Base-by-base conservation (phyloP, 2,797 vertebrate genomes). In the Hyperoplus immaculatus region DNA sequence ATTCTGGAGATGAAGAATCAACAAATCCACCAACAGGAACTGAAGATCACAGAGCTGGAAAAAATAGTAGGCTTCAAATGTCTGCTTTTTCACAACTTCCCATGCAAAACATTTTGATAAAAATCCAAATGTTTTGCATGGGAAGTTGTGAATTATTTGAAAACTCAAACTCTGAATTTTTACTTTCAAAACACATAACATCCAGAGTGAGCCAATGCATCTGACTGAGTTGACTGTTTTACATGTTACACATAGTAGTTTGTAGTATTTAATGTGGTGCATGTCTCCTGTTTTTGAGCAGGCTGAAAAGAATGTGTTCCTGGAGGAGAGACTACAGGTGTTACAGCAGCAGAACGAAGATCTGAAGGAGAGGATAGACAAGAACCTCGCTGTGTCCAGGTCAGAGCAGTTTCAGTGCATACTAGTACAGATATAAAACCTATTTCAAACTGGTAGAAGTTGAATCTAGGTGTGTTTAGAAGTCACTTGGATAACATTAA, bases 291-390 rank as follows among this genome's bases (percentile, higher is more conserved):
- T 89, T 72, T 91, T 92, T 89, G 93, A 93, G 89, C 94, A 98
- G 97, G 96, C 95, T 72, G 97, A 99, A 93, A 98, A 97, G 92
- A 99, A 99, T 38, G 95, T 97, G 62, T 92, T 97, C 79, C 90
- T 99, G 92, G 97, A 99, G 89, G 98, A 99, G 87, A 96, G 95
- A 82, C 94, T 98, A 56, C 97, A 98, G 41, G 94, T 99, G 64
- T 94, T 99, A 54, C 97, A 98, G 92, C 98, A 99, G 92, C 97
- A 99, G 92, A 99, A 99, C 0, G 98, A 99, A 91, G 98, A 99
- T 82, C 95, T 99, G 80, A 96, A 92, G 90, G 97, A 96, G 57
- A 95, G 97, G 82, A 98, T 99, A 65, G 96, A 99, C 89, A 96
- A 97, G 86, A 99, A 99, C 81, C 93, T 97, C 0, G 96, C 96